Conservation (phyloP, 2,888 invertebrate genomes). For the Ethmia dodecea region DNA sequence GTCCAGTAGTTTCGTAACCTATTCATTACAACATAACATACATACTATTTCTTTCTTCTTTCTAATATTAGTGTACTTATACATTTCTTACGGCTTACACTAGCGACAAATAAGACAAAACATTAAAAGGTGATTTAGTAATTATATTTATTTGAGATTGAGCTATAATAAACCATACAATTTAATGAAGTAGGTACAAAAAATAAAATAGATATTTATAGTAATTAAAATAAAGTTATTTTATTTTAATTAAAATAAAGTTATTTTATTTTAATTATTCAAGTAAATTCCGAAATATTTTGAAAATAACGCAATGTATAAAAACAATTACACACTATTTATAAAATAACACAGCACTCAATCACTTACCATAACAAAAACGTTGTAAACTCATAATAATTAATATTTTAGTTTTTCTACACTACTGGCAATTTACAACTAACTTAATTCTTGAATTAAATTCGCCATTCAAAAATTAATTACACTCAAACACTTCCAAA, state of each 20-base stretch:
- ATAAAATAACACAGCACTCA: constrained; percentile 55
- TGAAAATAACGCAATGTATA: constrained; percentile 19
- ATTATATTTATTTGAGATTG: constrained; percentile 28
- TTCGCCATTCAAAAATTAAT: constrained; percentile 1
- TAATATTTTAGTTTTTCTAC: constrained; percentile 19
- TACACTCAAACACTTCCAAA: constrained; percentile 11
- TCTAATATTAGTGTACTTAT: too few species aligned
- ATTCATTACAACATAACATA: too few species aligned
- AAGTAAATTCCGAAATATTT: too few species aligned
- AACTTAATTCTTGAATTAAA: too few species aligned
- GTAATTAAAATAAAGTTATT: too few species aligned
- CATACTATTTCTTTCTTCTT: too few species aligned
- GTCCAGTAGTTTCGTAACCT: too few species aligned
- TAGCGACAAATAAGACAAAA: too few species aligned
- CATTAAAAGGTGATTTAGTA: constrained; percentile 19
- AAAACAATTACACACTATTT: constrained; percentile 33
- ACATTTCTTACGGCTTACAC: too few species aligned
- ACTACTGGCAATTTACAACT: constrained; percentile 31
- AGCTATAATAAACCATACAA: constrained; percentile 21
- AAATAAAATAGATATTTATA: constrained; percentile 11
- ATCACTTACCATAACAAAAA: constrained; percentile 36
- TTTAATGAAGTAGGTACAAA: constrained; percentile 14
- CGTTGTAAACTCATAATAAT: constrained; percentile 21
- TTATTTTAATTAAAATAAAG: too few species aligned
- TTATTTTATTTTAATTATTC: too few species aligned